These are phyloP conservation scores for Agrotis puta DNA, from an alignment of 2,888 invertebrate genomes.

Conservation along the genomic window DNA sequence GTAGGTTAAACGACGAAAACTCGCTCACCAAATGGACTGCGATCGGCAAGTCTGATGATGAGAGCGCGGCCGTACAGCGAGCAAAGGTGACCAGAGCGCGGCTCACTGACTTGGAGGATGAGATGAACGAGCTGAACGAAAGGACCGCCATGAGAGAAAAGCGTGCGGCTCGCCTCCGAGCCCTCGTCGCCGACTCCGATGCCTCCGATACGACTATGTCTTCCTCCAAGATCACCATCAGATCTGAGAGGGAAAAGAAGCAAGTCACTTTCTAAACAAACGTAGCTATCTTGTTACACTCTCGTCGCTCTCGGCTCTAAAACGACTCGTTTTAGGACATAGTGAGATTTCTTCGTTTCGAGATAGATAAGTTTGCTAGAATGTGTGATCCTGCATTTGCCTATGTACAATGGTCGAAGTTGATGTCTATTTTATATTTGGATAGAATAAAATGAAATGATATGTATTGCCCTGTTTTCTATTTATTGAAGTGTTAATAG, in stretches of 20 bases:
- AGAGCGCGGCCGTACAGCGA: constrained; percentile 92
- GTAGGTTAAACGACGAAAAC: constrained; percentile 84
- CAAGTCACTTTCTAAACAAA: constrained; percentile 86
- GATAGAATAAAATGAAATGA: constrained; percentile 84
- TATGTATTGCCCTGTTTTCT: constrained; percentile 83
- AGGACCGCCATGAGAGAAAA: constrained; percentile 93
- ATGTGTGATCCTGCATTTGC: constrained; percentile 84
- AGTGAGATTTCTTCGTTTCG: constrained; percentile 68
- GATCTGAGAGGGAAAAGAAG: constrained; percentile 87
- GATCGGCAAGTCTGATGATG: constrained; percentile 85
- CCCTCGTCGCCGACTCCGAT: constrained; percentile 92
- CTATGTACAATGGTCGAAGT: constrained; percentile 79
- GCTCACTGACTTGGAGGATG: constrained; percentile 93
- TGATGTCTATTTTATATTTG: constrained; percentile 85
- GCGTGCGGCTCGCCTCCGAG: constrained; percentile 93
- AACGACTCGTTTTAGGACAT: constrained; percentile 67
- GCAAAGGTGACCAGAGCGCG: constrained; percentile 93
- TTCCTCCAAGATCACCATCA: constrained; percentile 82
- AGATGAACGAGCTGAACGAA: constrained; percentile 94
- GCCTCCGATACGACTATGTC: constrained; percentile 78
- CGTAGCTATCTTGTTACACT: constrained; percentile 55
- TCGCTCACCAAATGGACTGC: constrained; percentile 92
- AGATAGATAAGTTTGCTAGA: constrained; percentile 82
- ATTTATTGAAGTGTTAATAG: constrained; percentile 74
- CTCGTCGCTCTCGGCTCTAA: constrained; percentile 72